Percentiles rank a stretch among this genome's conserved stretches.
These are phyloP conservation scores for Euplexia lucipara DNA, from an alignment of 2,888 invertebrate species.

Conservation along the genomic window DNA sequence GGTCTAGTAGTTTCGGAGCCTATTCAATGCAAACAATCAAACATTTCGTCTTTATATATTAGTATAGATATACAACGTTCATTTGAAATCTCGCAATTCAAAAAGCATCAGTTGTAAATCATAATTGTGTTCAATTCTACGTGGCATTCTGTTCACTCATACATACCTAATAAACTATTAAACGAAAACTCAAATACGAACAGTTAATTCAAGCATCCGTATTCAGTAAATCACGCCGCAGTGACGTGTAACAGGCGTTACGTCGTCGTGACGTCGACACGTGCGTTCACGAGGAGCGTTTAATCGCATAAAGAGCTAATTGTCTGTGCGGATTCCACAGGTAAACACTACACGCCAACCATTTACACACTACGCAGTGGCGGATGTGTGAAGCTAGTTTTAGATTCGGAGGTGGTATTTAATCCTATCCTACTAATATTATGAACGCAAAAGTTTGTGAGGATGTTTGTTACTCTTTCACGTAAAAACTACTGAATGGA, in stretches of 20 bases:
- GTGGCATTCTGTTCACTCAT: slow-evolving; percentile 14
- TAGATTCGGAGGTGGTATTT: slow-evolving; percentile 12
- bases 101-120: not conserved
- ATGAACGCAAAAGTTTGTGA: no score
- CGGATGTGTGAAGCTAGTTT: slow-evolving; percentile 60
- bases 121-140: slow-evolving; percentile 12
- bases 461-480: no score
- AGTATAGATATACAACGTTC: no score
- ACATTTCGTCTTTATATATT: no score
- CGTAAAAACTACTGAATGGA: no score
- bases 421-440: no score
- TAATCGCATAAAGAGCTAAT: slow-evolving; percentile 90
- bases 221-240: slow-evolving; percentile 57
- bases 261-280: slow-evolving; percentile 76
- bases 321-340: slow-evolving; percentile 89
- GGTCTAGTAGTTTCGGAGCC: no score
- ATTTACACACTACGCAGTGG: slow-evolving; percentile 77
- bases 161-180: slow-evolving; percentile 36
- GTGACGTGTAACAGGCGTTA: slow-evolving; percentile 66
- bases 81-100: not conserved
- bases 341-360: slow-evolving; percentile 85
- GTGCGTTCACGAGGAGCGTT: slow-evolving; percentile 79
- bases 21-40: no score
- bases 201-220: slow-evolving; percentile 55
- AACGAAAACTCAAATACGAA: slow-evolving; percentile 52